A percentile compares a stretch with the other conserved stretches of the same genome.
Evolutionary conservation across 2,797 vertebrate genomes (phyloP).

Genomic region (Cebuella pygmaea): DNA sequence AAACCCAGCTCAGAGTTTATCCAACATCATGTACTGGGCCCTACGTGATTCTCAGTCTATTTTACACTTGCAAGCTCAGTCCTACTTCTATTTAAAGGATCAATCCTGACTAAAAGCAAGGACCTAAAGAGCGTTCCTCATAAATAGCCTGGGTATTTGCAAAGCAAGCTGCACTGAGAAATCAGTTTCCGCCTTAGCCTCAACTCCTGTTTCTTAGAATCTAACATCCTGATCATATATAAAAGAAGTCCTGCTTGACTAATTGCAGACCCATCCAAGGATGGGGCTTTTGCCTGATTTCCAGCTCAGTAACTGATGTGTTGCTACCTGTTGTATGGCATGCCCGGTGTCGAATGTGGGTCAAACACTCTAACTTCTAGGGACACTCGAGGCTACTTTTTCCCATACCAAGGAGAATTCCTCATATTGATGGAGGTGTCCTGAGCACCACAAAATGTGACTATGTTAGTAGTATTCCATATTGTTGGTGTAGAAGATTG

Average conservation of each 20-base stretch:
- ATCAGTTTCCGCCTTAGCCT: not conserved
- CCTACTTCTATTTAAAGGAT: not conserved
- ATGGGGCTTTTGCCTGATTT: not conserved
- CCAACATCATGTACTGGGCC: not conserved
- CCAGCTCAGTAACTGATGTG: not conserved
- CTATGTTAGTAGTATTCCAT: not conserved
- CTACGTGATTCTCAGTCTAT: not conserved
- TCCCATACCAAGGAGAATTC: not conserved
- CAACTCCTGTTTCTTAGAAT: not conserved
- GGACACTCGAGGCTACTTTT: not conserved
- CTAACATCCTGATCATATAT: constrained; percentile 13
- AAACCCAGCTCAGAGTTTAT: constrained; percentile 11
- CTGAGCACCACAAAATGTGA: not conserved
- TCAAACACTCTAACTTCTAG: constrained; percentile 20
- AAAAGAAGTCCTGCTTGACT: not conserved
- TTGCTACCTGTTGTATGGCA: not conserved
- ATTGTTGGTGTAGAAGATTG: not conserved
- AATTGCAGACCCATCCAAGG: not conserved
- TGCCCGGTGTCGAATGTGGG: not conserved
- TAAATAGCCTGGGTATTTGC: not conserved
- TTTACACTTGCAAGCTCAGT: not conserved
- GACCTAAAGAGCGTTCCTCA: not conserved
- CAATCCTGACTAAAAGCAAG: not conserved
- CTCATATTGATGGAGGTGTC: not conserved
- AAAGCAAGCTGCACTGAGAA: constrained; percentile 29